These are phyloP conservation scores for Apamea epomidion DNA, from an alignment of 2,888 invertebrate species.

Conservation along the genomic window DNA sequence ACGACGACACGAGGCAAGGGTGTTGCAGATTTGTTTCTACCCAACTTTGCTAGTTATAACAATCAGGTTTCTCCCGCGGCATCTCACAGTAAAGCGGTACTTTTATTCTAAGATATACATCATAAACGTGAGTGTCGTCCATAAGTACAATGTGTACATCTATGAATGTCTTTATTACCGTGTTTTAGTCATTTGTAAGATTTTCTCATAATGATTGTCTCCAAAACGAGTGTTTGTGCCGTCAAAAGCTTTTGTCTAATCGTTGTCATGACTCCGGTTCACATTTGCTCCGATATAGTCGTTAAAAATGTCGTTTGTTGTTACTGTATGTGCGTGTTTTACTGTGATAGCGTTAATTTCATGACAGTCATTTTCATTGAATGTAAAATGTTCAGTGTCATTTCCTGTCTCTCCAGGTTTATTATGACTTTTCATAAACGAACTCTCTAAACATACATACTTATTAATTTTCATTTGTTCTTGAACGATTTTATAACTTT, in stretches of 20 bases:
- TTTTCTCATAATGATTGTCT: slow-evolving; percentile 91
- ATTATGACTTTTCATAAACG: neutral
- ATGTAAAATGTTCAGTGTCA: neutral
- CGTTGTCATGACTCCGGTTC: slow-evolving; percentile 82
- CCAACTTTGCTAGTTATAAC: slow-evolving; percentile 80
- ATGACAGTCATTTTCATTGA: slow-evolving; percentile 32
- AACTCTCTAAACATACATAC: neutral
- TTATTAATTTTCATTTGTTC: neutral
- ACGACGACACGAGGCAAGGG: slow-evolving; percentile 53
- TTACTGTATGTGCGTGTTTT: slow-evolving; percentile 49
- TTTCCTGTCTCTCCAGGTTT: neutral
- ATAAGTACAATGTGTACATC: slow-evolving; percentile 88
- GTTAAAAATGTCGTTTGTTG: slow-evolving; percentile 69
- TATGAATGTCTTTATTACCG: slow-evolving; percentile 90
- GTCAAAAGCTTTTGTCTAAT: slow-evolving; percentile 90
- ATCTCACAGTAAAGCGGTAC: slow-evolving; percentile 87
- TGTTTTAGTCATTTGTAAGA: slow-evolving; percentile 89
- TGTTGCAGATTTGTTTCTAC: slow-evolving; percentile 61
- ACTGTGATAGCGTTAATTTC: slow-evolving; percentile 37
- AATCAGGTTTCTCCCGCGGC: slow-evolving; percentile 84
- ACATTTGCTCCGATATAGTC: slow-evolving; percentile 77
- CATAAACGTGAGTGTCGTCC: slow-evolving; percentile 89
- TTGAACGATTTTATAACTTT: neutral
- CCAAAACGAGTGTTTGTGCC: slow-evolving; percentile 89
- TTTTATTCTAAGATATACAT: slow-evolving; percentile 90